Percentiles rank a stretch among this genome's conserved stretches.
Evolutionary conservation across 2,888 invertebrate species (phyloP).

Genomic region (Euphydryas editha): DNA sequence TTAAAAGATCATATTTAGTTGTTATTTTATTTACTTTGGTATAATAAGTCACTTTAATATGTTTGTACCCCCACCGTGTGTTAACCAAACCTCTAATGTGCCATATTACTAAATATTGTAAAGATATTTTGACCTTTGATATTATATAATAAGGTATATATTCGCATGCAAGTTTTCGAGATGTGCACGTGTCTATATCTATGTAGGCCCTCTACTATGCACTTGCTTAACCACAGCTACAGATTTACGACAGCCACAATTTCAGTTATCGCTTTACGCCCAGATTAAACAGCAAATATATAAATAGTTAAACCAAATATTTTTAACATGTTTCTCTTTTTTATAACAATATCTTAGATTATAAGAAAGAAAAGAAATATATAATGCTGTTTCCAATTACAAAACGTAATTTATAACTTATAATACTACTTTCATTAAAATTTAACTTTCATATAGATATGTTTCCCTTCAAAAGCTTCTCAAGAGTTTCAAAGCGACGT

Average conservation of each 20-base stretch:
- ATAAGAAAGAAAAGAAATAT: too few species aligned
- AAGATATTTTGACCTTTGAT: background rate
- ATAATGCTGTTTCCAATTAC: background rate
- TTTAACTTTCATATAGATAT: conserved; percentile 22
- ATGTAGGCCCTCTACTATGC: conserved; percentile 34
- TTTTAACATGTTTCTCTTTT: conserved; percentile 1
- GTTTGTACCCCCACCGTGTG: conserved; percentile 18
- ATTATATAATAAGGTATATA: background rate
- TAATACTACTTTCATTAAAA: conserved; percentile 8
- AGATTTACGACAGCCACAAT: conserved; percentile 40
- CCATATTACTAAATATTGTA: conserved; percentile 7
- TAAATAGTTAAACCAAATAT: conserved; percentile 12
- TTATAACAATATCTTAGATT: background rate
- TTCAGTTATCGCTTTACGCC: conserved; percentile 34
- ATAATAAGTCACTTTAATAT: conserved; percentile 19
- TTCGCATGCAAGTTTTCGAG: conserved; percentile 15
- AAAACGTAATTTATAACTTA: background rate
- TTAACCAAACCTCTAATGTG: conserved; percentile 23
- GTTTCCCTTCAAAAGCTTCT: conserved; percentile 27
- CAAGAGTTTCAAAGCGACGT: conserved; percentile 27
- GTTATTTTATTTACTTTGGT: conserved; percentile 7
- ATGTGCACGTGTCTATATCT: conserved; percentile 45
- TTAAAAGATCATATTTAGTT: background rate
- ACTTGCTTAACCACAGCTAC: conserved; percentile 41
- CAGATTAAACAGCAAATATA: conserved; percentile 23